Evolutionary conservation across 2,113 vertebrate genomes (phyloP).

Genomic region (Lanius collurio): DNA sequence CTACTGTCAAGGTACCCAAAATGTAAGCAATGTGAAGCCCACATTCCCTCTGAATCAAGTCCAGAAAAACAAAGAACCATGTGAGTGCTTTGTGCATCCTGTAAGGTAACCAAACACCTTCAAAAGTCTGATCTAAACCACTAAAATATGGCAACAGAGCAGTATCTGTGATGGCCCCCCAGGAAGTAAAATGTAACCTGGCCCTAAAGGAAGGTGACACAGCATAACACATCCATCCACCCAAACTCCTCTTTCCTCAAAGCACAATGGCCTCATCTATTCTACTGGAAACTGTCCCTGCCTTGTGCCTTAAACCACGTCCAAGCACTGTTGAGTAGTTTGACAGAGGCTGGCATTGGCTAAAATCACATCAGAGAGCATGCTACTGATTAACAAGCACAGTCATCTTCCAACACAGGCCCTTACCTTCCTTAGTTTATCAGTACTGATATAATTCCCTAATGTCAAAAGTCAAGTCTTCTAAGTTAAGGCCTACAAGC

Average conservation of each 20-base stretch:
- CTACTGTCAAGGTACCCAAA: neutral
- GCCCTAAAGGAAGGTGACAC: neutral
- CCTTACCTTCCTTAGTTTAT: neutral
- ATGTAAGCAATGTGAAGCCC: neutral
- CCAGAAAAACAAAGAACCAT: conserved; percentile 13
- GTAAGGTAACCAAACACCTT: neutral
- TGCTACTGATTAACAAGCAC: accelerated
- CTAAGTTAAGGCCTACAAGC: neutral
- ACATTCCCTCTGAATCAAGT: conserved; percentile 27
- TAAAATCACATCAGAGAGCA: neutral
- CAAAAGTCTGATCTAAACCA: neutral
- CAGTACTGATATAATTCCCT: neutral
- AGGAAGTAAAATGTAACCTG: neutral
- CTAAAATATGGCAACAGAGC: neutral
- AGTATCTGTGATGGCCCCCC: neutral
- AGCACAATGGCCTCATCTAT: neutral
- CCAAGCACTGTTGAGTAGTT: neutral
- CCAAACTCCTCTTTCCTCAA: neutral
- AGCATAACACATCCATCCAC: no score
- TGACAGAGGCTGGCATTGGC: neutral
- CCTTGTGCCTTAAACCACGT: neutral
- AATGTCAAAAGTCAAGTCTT: neutral
- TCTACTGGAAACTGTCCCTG: neutral
- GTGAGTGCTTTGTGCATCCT: neutral
- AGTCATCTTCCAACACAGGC: neutral